These are phyloP conservation scores for Ophion ventricosus DNA, from an alignment of 2,888 invertebrate genomes.

Conservation along the genomic window DNA sequence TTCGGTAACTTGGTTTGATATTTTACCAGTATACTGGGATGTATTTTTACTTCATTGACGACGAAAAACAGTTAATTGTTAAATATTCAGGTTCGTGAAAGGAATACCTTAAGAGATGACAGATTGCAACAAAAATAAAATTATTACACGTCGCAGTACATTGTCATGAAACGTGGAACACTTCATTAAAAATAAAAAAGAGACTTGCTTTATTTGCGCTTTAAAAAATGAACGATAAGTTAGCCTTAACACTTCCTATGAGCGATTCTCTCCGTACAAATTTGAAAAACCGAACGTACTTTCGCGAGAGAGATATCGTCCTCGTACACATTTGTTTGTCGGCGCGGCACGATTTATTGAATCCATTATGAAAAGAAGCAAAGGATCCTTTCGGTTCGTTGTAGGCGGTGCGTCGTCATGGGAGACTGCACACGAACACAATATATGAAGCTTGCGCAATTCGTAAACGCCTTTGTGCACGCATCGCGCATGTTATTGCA, in stretches of 20 bases:
- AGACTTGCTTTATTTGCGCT: neutral
- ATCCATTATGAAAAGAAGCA: neutral
- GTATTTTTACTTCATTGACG: too few species aligned
- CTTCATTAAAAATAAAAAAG: neutral
- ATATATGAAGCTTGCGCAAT: neutral
- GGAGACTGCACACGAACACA: neutral
- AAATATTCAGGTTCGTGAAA: too few species aligned
- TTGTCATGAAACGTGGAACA: neutral
- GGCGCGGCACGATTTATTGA: neutral
- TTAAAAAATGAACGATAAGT: neutral
- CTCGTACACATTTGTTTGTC: neutral
- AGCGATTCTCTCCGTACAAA: too few species aligned
- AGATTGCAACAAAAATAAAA: neutral
- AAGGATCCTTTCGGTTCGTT: neutral
- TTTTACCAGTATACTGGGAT: too few species aligned
- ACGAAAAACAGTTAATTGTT: too few species aligned
- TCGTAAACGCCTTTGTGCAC: neutral
- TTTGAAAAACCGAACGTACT: neutral
- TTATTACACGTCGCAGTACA: neutral
- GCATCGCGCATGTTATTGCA: neutral
- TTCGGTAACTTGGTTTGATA: too few species aligned
- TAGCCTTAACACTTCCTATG: too few species aligned
- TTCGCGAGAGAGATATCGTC: neutral
- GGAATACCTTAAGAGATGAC: neutral
- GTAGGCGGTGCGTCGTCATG: slow-evolving; percentile 2